Percentiles rank a stretch among this genome's conserved stretches.
These are phyloP conservation scores for Brachionus sp. DNA, from an alignment of 1,140 invertebrate genomes.

Conservation along the genomic window DNA sequence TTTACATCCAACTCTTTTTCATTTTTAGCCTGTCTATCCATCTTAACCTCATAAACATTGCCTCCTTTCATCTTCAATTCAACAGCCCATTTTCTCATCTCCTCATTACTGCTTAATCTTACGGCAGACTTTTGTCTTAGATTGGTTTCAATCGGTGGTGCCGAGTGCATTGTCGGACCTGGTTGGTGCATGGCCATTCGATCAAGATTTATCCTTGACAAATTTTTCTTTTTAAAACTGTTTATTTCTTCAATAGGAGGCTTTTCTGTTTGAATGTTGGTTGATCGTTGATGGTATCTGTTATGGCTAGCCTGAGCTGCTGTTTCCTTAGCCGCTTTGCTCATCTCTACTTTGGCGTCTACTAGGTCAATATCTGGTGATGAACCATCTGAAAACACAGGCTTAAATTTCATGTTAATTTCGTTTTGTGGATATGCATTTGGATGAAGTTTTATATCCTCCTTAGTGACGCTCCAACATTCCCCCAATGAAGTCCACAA, in stretches of 20 bases:
- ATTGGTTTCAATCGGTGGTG: neutral
- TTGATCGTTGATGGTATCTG: neutral
- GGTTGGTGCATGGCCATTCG: neutral
- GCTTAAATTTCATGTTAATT: neutral
- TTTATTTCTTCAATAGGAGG: neutral
- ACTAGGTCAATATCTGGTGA: neutral
- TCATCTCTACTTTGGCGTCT: neutral
- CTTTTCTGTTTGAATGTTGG: neutral
- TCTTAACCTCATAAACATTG: neutral
- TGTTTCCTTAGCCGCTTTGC: neutral
- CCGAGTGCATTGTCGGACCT: neutral
- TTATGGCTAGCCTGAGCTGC: neutral
- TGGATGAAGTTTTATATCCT: neutral
- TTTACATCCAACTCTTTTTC: constrained; percentile 34
- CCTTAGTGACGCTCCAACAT: neutral
- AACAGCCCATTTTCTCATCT: constrained; percentile 35
- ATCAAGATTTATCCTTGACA: neutral
- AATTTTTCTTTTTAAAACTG: neutral
- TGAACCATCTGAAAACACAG: constrained; percentile 21
- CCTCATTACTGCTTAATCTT: neutral
- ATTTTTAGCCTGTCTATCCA: neutral
- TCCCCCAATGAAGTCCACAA: constrained; percentile 2
- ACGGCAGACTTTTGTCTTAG: neutral
- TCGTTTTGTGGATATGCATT: neutral
- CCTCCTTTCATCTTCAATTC: neutral